Conservation (phyloP, 2,797 vertebrate species). For the Prunella strophiata region DNA sequence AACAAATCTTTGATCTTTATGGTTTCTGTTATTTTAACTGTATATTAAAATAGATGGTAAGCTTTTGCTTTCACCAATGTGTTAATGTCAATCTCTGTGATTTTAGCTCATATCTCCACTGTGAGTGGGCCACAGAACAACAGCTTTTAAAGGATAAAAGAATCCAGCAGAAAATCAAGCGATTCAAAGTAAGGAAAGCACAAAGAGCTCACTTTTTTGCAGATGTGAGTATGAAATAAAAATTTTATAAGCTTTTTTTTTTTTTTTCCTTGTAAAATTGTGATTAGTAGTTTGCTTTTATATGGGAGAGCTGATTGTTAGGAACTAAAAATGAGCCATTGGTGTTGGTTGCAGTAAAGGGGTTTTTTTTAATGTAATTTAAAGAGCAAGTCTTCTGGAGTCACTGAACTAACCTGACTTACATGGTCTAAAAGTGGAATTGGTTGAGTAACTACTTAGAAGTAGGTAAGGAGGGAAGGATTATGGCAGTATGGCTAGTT, state of each 20-base stretch:
- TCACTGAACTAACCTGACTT: not conserved
- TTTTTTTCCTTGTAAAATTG: not conserved
- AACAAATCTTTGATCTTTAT: not conserved
- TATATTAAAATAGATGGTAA: not conserved
- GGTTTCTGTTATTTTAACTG: not conserved
- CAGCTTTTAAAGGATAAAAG: slow-evolving; percentile 98
- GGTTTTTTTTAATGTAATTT: not conserved
- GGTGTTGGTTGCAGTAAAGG: not conserved
- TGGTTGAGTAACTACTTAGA: not conserved
- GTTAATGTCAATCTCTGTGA: slow-evolving; percentile 45
- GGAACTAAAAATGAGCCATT: not conserved
- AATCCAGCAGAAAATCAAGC: slow-evolving; percentile 99
- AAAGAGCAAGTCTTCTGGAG: not conserved
- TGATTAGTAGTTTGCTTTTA: not conserved
- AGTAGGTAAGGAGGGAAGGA: not conserved
- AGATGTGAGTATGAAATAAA: slow-evolving; percentile 86
- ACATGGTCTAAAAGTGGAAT: not conserved
- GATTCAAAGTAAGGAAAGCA: slow-evolving; percentile 98
- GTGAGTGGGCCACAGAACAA: slow-evolving; percentile 98
- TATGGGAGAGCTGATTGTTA: not conserved
- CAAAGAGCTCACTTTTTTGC: slow-evolving; percentile 98
- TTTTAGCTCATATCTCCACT: slow-evolving; percentile 96
- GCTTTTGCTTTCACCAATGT: slow-evolving; percentile 21
- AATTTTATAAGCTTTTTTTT: not conserved
- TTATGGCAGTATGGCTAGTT: not conserved